Evolutionary conservation across 2,797 vertebrate species (phyloP).

Genomic region (Prionace glauca): DNA sequence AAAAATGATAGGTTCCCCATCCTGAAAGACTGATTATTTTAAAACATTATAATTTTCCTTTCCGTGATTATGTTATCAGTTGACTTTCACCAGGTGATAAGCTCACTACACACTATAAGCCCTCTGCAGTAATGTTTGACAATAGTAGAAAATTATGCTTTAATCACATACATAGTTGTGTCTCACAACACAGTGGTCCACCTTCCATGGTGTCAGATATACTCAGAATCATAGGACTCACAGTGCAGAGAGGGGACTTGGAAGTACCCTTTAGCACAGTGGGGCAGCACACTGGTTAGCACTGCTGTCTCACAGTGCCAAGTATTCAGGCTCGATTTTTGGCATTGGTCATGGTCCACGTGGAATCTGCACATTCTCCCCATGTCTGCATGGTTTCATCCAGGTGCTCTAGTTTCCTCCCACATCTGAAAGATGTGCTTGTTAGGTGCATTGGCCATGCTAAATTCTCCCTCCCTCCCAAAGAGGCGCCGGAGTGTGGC

Average conservation of each 20-base stretch:
- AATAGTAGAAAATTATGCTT: not conserved
- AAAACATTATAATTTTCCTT: not conserved
- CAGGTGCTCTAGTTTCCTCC: too few species aligned
- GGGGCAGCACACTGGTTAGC: too few species aligned
- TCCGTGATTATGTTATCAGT: not conserved
- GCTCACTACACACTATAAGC: not conserved
- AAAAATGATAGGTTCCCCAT: not conserved
- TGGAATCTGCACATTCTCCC: too few species aligned
- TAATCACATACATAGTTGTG: not conserved
- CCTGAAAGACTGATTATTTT: not conserved
- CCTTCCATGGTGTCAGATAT: not conserved
- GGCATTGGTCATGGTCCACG: too few species aligned
- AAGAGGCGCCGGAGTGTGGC: too few species aligned
- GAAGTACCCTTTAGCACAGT: not conserved
- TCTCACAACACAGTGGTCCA: not conserved
- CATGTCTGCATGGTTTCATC: too few species aligned
- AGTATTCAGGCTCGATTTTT: too few species aligned
- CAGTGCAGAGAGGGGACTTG: not conserved
- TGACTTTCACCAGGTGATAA: not conserved
- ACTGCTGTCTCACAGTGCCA: too few species aligned
- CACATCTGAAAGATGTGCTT: too few species aligned
- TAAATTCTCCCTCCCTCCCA: too few species aligned
- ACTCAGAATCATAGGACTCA: too few species aligned
- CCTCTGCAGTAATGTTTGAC: not conserved
- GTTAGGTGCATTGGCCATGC: too few species aligned